Evolutionary conservation across 2,113 vertebrate species (phyloP), one percentile per base, ranked within the genome.

Genomic region (Craseonycteris thonglongyai): DNA sequence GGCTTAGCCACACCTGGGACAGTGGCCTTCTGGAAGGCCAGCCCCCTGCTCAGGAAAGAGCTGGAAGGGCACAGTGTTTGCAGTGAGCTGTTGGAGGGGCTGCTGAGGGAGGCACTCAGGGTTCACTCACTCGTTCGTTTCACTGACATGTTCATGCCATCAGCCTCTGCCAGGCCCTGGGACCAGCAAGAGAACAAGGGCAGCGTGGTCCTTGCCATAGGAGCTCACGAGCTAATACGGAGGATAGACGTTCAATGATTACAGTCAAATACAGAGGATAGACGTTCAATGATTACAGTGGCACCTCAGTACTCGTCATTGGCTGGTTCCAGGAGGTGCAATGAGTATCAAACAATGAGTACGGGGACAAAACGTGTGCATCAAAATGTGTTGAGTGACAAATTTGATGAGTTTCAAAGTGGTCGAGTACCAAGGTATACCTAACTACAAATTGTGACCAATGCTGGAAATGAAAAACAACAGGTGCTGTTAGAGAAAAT

Each of bases 141-240:
- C 71, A 38, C 7, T 33, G 2, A 19, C 16, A 5, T 1, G 0
- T 26, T 66, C 15, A 6, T 7, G 7, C 5, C 19, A 6, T 6
- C 21, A 18, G 54, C 59, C 69, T 78, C 42, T 40, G 24, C 26
- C 2, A 47, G 63, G 33, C 47, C 56, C n/a, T 59, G 33, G 59
- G 9, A 42, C 54, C 40, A 76, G 13, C 59, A 24, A 24, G 5
- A 8, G 18, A 69, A 2, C 35, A 66, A 28, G 54, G n/a, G 12
- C 35, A 28, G 18, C 2, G 0, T 30, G n/a, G 18, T 28, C 61
- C n/a, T 49, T 66, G 56, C 19, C 30, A 69, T 24, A 28, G 45
- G 21, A 19, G 63, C 5, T 56, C 63, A 68, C 4, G 6, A 2
- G 51, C 42, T 61, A 49, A 51, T 22, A 8, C 65, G 21, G 14